Evolutionary conservation across 2,888 invertebrate genomes (phyloP), one percentile per base, ranked within the genome.

Genomic region (Flabesymbios commensalis): DNA sequence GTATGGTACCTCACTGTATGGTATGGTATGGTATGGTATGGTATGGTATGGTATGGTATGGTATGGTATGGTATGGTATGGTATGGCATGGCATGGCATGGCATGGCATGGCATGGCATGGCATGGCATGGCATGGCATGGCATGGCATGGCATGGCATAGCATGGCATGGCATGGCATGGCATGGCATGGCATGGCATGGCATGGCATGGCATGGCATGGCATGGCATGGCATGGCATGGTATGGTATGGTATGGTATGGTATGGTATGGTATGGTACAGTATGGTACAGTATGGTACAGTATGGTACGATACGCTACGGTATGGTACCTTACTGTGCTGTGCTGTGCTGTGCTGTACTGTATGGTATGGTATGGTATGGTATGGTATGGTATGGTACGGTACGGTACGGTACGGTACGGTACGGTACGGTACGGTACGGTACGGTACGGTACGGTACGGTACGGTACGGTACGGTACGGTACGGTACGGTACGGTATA

Each of bases 211-310:
- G 49, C 29, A 28, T 49, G 5, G 49, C 28, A 31, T 49, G 5
- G 49, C 19, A 28, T 49, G 5, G 49, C 19, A 22, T 45, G 14
- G 45, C 19, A 22, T 45, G 14, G 45, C 19, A 22, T 45, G 14
- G 45, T 56, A 43, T 47, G 56, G 47, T 56, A 47, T 56, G 56
- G 47, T 56, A 56, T 47, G 56, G 47, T 56, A 56, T 48, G 47
- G 47, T 56, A 56, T 56, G 56, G 47, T 56, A 56, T 47, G 56
- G 47, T 56, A 56, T 47, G 56, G 47, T 56, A 56, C 47, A 47
- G 47, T 47, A 56, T 56, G 56, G 47, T 47, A 56, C 47, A 43
- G 55, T 55, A 55, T 55, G 55, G 55, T 45, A 49, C 19, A 29
- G 49, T 28, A 49, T 49, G 29, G 10, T 26, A 22, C 10, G 29